Base-by-base conservation (phyloP, 2,888 invertebrate genomes). In the Saturnia pavonia region DNA sequence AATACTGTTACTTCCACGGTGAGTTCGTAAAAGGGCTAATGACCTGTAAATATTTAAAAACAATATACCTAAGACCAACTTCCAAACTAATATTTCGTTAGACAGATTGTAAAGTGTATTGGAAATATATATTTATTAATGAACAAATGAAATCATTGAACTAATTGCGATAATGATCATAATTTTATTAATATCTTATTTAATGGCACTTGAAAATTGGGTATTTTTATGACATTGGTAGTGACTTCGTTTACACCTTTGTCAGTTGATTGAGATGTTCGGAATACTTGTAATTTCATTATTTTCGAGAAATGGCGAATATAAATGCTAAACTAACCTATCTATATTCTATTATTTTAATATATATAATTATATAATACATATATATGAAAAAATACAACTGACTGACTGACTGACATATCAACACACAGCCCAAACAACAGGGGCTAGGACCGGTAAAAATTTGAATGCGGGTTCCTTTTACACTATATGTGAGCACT, bases 11-110 rank as follows among this genome's bases (percentile, higher is more conserved):
- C 65, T 22, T 40, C 40, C 40, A 65, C 65, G 19, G 40, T 22
- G 22, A 65, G 65, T 40, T 65, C 19, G 40, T n/a, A 40, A 65
- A 65, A 65, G 65, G 65, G 65, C 40, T 34, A n/a, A 65, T 65
- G 65, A 65, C 65, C 65, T 65, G 40, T 40, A 40, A 60, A 65
- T 19, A 65, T 65, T 27, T 60, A 27, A 25, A 57, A 60, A 60
- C 57, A 60, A 60, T 60, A 34, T 34, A 34, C 34, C 34, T 11
- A 12, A 27, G 19, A 0, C 27, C 57, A 60, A 60, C 57, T 60
- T 27, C 14, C 19, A 27, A 60, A 60, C 25, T 12, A 27, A 25
- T 27, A 27, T 60, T 40, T 7, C 11, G 34, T 12, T 40, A n/a
- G 11, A 40, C 40, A n/a, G 40, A n/a, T 40, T 65, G 14, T 40